Base-by-base conservation (phyloP, 2,797 vertebrate species). In the Sebastes kiyomatsui region DNA sequence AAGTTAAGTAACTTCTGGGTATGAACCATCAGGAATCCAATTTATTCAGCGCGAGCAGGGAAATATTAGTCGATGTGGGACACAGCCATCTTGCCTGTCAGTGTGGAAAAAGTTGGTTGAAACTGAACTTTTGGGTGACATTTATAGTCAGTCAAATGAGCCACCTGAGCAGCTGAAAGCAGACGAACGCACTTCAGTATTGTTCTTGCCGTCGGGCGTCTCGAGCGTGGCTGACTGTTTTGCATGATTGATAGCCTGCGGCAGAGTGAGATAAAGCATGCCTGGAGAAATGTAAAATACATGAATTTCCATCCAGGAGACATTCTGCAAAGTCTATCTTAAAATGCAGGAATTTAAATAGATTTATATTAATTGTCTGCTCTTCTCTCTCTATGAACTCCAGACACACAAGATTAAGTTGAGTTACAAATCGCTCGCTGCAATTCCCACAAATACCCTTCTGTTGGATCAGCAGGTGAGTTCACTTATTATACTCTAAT, bases 381-480 rank as follows among this genome's bases (percentile, higher is more conserved):
- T 82, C 72, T 77, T 85, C 78, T 71, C 54, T 55, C 66, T 89
- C 88, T 87, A 72, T 73, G 72, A 80, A 67, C 92, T 95, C 84
- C 88, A 98, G 95, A 95, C 95, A 80, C 96, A 97, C 97, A 99
- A 97, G 96, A 98, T 97, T 93, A 99, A 97, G 91, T 96, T 95
- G 82, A 97, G 94, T 94, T 99, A 99, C 96, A 99, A 99, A 95
- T 96, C 96, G 4, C 94, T 99, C 54, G 98, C 99, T 87, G 98
- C 98, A 75, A 99, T 99, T 90, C 99, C 99, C 81, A 99, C 99
- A 91, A 99, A 99, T 92, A 98, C 94, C 76, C 94, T 99, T 58
- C 97, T 99, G 82, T 92, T 97, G 96, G 98, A 99, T 92, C 99
- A 99, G 95, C 98, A 99, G 97, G 99, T 99, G 89, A 97, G 96